Base-by-base conservation (phyloP, 2,797 vertebrate genomes). In the Prunella strophiata region DNA sequence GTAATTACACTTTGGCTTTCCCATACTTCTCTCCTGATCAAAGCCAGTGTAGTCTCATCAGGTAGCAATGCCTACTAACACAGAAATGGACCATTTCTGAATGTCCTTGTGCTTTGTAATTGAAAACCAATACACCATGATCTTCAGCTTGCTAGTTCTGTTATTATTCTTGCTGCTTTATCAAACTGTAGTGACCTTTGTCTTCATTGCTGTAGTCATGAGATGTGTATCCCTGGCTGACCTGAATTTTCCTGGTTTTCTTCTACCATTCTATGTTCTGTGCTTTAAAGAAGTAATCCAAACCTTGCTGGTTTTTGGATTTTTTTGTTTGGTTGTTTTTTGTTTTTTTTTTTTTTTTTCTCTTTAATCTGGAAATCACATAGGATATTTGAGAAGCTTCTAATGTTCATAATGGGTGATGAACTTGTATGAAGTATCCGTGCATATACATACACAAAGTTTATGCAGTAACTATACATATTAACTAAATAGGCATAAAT, bases 121-220 rank as follows among this genome's bases (percentile, higher is more conserved):
- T 50, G 45, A 55, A 88, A 55, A 71, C 11, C 0, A 3, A n/a
- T 43, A 57, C 0, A 1, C 57, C 7, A 0, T 20, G n/a, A n/a
- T 82, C 55, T 85, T 66, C 61, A 74, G 16, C 26, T 74, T 48
- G 45, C 59, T 52, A 22, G 11, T 61, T 84, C 45, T 91, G 76
- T 11, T 73, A 3, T 15, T 65, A 11, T 48, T 85, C 45, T 85
- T 14, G 11, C 29, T 65, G 57, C 65, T 75, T 71, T 47, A 30
- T 67, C 29, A 34, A 48, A 29, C 22, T 52, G 36, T 47, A 55
- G 48, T 74, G 85, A n/a, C 3, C 5, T 52, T 76, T 83, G 32
- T 80, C 72, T 85, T 88, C 7, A 3, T 27, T 68, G 38, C 29
- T 32, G 6, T 34, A 47, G 14, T 51, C 10, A 8, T 17, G 38